These are phyloP conservation scores for Caloenas nicobarica DNA, from an alignment of 2,113 vertebrate genomes.

Conservation along the genomic window DNA sequence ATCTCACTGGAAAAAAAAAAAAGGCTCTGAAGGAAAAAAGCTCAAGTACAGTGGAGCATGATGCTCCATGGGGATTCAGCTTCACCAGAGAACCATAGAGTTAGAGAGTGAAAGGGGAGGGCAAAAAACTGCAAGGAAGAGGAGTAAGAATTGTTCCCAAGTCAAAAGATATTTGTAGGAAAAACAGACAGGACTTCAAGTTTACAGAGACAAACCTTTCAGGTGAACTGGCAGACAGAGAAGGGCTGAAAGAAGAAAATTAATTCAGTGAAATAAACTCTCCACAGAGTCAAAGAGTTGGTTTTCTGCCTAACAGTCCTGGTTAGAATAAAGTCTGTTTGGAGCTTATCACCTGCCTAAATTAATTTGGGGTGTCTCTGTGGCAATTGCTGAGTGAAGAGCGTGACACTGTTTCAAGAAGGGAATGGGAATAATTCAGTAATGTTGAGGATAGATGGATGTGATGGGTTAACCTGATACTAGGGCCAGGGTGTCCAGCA, in stretches of 20 bases:
- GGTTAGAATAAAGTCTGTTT: no score
- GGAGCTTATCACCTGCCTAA: no score
- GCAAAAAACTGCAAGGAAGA: neutral
- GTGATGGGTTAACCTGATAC: neutral
- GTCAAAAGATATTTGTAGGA: neutral
- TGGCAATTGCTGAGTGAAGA: neutral
- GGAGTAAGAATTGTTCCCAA: neutral
- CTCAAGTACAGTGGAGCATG: neutral
- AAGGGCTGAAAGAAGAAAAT: neutral
- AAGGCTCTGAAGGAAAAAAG: neutral
- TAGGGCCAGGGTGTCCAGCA: neutral
- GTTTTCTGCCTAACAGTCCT: neutral
- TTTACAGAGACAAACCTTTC: neutral
- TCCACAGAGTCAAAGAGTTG: neutral
- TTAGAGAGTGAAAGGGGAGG: neutral
- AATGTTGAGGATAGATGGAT: neutral
- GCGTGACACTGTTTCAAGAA: neutral
- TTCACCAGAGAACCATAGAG: neutral
- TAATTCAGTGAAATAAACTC: neutral
- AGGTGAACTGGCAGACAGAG: neutral
- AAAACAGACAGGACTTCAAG: neutral
- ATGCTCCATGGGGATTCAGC: neutral
- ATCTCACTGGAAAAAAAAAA: neutral
- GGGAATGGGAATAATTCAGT: neutral
- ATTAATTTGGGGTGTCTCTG: no score